phyloP scores from a whole-genome alignment of 2,113 vertebrate species.

The Protobothrops mucrosquamatus region DNA sequence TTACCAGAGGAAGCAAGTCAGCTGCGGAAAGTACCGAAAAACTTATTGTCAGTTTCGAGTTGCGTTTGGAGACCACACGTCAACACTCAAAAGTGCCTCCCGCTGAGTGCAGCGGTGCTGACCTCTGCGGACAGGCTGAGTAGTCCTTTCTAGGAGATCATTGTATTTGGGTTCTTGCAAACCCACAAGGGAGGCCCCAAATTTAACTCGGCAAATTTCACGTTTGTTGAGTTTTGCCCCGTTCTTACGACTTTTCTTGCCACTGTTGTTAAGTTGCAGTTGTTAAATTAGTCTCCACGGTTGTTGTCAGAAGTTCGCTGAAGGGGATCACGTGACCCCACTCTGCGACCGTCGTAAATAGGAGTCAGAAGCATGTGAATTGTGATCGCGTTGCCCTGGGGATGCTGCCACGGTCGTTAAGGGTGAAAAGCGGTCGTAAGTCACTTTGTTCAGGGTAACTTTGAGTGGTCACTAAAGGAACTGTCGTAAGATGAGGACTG shows the following conservation, averaged over 20 bases:
- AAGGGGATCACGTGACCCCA: no score
- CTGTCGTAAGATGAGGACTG: no score
- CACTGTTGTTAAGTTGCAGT: not conserved
- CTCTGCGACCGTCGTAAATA: no score
- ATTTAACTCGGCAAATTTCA: not conserved
- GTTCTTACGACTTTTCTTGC: not conserved
- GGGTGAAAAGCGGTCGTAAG: not conserved
- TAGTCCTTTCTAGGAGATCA: not conserved
- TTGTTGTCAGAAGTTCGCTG: no score
- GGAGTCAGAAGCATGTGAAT: no score
- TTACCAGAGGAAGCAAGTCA: conserved; percentile 21
- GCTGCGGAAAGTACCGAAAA: conserved; percentile 28
- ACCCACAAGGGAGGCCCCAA: no score
- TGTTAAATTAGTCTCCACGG: rapidly evolving
- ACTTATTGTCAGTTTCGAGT: not conserved
- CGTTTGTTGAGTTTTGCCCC: not conserved
- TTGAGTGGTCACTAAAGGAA: not conserved
- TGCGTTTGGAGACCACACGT: not conserved
- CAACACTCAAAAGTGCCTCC: no score
- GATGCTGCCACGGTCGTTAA: no score
- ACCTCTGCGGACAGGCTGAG: not conserved
- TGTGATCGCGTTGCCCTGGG: not conserved
- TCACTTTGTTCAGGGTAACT: not conserved
- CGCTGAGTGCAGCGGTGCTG: not conserved
- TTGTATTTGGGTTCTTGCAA: not conserved